Conservation (phyloP, 2,797 vertebrate species). For the Typhlichthys eigenmanni region DNA sequence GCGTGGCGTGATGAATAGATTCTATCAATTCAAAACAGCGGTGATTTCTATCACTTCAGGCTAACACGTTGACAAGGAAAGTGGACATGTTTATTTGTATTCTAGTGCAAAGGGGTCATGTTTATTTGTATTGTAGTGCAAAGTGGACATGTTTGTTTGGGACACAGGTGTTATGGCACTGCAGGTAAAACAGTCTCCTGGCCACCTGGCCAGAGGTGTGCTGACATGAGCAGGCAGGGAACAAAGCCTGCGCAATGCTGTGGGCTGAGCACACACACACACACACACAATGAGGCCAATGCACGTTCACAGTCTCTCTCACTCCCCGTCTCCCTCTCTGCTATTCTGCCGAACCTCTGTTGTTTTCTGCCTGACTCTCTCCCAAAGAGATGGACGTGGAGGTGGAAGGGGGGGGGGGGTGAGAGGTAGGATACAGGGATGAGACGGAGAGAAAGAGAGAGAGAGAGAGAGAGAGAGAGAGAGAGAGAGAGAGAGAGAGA, state of each 20-base stretch:
- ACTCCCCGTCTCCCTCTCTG: constrained; percentile 7
- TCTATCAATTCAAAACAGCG: too few relatives aligned
- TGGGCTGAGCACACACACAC: constrained; percentile 28
- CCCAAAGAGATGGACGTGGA: constrained; percentile 40
- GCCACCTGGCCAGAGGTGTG: constrained; percentile 2
- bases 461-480: too few relatives aligned
- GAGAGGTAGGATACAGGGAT: background rate
- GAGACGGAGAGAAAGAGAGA: background rate
- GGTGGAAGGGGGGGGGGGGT: background rate
- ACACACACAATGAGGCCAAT: constrained; percentile 35
- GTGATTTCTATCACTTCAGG: too few relatives aligned
- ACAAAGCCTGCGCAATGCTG: constrained; percentile 8
- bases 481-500: background rate
- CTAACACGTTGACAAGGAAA: too few relatives aligned
- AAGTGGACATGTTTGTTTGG: background rate
- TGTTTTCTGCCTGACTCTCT: background rate
- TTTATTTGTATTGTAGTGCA: too few relatives aligned
- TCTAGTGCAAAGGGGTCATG: background rate
- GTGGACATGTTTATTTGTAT: too few relatives aligned
- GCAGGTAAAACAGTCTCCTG: constrained; percentile 37
- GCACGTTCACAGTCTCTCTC: constrained; percentile 19
- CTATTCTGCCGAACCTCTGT: constrained; percentile 6
- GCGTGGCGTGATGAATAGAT: background rate
- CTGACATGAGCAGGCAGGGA: constrained; percentile 24
- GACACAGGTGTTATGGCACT: background rate